Evolutionary conservation across 2,113 vertebrate species (phyloP), one percentile per base, ranked within the genome.

Genomic region (Rhodinocichla rosea): DNA sequence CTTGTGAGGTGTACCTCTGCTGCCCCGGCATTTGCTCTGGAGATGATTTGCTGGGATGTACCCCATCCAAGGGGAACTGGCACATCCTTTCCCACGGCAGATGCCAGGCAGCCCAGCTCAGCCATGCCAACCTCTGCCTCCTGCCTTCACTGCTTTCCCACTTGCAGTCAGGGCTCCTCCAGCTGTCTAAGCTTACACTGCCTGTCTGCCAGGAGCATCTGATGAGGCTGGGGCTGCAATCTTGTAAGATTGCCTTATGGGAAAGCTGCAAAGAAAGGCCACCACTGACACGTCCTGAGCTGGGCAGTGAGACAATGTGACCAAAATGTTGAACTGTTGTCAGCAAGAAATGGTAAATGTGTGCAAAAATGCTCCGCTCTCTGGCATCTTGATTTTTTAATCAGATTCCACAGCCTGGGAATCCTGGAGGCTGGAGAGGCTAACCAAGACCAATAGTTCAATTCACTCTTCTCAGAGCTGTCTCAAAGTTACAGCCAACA

Each of bases 61-160:
- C 37, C 37, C 44, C 2, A 0, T 3, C 4, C 0, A 0, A 40
- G 47, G 49, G 23, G 28, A 77, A 9, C 47, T 55, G 49, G 44
- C 40, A 32, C 52, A 22, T 74, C 60, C 33, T 92, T 70, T 67
- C 49, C 81, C 35, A 37, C 1, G 3, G 37, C 39, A 45, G 56
- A 26, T 74, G 47, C 64, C 76, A 55, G 60, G 64, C 52, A 75
- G 44, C 52, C 69, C 60, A 40, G 64, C 42, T 68, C 73, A 71
- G 39, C 79, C 23, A 1, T 77, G 33, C 49, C 2, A 6, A 1
- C 57, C 65, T 78, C 84, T 75, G 39, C 30, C 49, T 85, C 32
- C 35, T 82, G 4, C 44, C 13, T 68, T 86, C 45, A 9, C 69
- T 74, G 39, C 47, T 70, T 90, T 67, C 33, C 27, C 9, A 1